Evolutionary conservation across 2,797 vertebrate genomes (phyloP), one percentile per base, ranked within the genome.

Genomic region (Notolepis coatsorum): DNA sequence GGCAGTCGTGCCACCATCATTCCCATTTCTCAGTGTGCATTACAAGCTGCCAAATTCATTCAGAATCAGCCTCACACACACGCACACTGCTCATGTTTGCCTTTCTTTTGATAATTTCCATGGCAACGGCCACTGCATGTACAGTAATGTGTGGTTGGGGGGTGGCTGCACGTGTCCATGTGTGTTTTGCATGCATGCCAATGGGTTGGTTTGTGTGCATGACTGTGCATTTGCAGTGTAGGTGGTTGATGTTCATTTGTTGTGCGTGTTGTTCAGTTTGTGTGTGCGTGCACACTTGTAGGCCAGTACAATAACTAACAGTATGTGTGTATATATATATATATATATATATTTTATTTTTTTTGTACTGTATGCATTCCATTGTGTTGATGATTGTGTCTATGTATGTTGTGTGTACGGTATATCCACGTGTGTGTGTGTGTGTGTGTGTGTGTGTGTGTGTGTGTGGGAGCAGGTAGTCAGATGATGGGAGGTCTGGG

Each of bases 401-500:
- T 15, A n/a, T 28, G 25, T 49, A 7, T 28, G 47, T n/a, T n/a
- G n/a, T n/a, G n/a, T n/a, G n/a, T n/a, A n/a, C n/a, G n/a, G n/a
- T n/a, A n/a, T n/a, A n/a, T n/a, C n/a, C n/a, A n/a, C n/a, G n/a
- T 30, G 10, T 52, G 4, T 46, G 5, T 15, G 43, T 42, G 37
- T 38, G 57, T 24, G 27, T 20, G 39, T 60, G 25, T 49, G 24
- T 54, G 41, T 27, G 61, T 21, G 69, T 20, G 6, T 38, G 15
- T 73, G 65, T 6, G 2, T 0, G 38, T n/a, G 52, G 47, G 63
- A 48, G 18, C 55, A 65, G 68, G 47, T 64, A 75, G 66, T 85
- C 64, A 71, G 62, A 68, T 68, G 64, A 71, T 42, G 61, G 65
- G 70, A 72, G 64, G 50, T 71, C 57, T 70, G 62, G 64, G 50